Evolutionary conservation across 2,113 vertebrate genomes (phyloP), one percentile per base, ranked within the genome.

Genomic region (Oncorhynchus clarkii): DNA sequence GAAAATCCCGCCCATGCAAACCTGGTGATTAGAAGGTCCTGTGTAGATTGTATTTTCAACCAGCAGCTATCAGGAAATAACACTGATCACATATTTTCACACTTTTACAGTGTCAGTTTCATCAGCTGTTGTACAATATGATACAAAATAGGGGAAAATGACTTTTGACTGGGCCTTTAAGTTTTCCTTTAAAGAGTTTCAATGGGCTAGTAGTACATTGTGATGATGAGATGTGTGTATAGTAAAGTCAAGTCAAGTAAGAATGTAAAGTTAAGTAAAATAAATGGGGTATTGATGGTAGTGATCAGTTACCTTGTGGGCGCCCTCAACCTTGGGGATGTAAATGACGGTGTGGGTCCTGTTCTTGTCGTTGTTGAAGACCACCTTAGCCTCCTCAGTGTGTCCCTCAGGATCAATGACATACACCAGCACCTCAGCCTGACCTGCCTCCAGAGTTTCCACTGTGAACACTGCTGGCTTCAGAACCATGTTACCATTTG

Each of bases 381-480:
- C 94, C 78, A 98, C 96, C 82, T 96, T 96, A 76, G 96, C 97
- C 95, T 99, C 97, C 75, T 99, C 97, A 0, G 94, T 98, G 91
- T 99, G 95, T 57, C 97, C 97, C 82, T 98, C 97, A 0, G 97
- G 97, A 83, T 99, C 97, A 88, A 97, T 96, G 0, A 99, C 93
- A 16, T 96, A 99, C 59, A 99, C 97, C 67, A 98, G 91, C 71
- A 98, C 96, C 83, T 99, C 97, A 0, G 96, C 97, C 48, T 93
- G 72, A 0, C 97, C 97, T 0, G 96, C 97, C 1, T 96, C 94
- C 0, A 93, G 85, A 0, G 97, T 98, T 78, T 99, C 97, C 83
- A 98, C 97, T 0, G 95, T 97, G 90, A 99, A 99, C 72, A 94
- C 90, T 5, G 97, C 96, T 0, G 96, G 95, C 76, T 95, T 94